Evolutionary conservation across 2,113 vertebrate genomes (phyloP).

Genomic region (Dendropsophus ebraccatus): DNA sequence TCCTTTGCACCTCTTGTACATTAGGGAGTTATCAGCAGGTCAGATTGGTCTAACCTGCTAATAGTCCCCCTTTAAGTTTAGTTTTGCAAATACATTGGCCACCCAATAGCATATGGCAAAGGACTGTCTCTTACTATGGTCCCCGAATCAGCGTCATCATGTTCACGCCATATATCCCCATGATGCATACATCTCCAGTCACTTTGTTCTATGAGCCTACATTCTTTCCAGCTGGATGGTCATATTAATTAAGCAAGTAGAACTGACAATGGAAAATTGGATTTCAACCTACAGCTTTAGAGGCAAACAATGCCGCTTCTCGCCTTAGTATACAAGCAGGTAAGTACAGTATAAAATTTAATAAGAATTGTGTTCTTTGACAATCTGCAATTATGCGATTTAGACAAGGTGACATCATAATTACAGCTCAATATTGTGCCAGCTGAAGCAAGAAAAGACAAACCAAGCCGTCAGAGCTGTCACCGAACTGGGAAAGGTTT

Average conservation of each 20-base stretch:
- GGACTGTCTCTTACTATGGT: too few species aligned
- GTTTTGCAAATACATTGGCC: background rate
- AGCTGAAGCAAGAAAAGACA: slow-evolving; percentile 52
- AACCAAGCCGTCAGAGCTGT: slow-evolving; percentile 48
- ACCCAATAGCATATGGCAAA: too few species aligned
- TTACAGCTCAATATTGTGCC: slow-evolving; percentile 59
- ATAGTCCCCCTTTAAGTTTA: background rate
- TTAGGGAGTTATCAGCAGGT: too few species aligned
- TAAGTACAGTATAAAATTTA: slow-evolving; percentile 50
- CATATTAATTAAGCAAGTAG: slow-evolving; percentile 33
- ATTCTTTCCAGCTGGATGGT: slow-evolving; percentile 11
- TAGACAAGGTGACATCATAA: slow-evolving; percentile 55
- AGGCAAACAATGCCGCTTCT: slow-evolving; percentile 30
- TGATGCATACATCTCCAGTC: background rate
- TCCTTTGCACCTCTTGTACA: too few species aligned
- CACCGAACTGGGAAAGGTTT: slow-evolving; percentile 41
- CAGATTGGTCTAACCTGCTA: too few species aligned
- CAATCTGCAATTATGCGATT: slow-evolving; percentile 56
- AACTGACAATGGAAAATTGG: slow-evolving; percentile 39
- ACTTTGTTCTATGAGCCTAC: background rate
- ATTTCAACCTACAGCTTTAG: slow-evolving; percentile 30
- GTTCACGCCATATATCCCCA: too few species aligned
- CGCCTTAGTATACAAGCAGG: slow-evolving; percentile 28
- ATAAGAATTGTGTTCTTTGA: slow-evolving; percentile 48
- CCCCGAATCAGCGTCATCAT: background rate